Percentiles rank a stretch among this genome's conserved stretches.
Evolutionary conservation across 2,888 invertebrate species (phyloP).

Genomic region (Seira sanloemensis): DNA sequence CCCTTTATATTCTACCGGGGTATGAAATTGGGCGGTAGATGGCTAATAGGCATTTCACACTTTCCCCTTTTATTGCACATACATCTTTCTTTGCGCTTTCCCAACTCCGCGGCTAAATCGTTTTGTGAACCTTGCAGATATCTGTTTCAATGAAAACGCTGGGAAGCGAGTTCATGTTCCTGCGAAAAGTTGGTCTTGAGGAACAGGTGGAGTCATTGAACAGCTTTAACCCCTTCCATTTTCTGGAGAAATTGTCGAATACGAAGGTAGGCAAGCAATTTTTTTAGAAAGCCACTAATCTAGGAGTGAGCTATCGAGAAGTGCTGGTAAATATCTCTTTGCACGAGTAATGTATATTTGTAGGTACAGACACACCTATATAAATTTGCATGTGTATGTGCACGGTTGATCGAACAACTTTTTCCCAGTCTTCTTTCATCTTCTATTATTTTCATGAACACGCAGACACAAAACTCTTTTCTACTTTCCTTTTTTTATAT

Average conservation of each 20-base stretch:
- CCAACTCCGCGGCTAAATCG: no score
- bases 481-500: constrained; percentile 14
- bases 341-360: no score
- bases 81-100: constrained; percentile 58
- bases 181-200: constrained; percentile 83
- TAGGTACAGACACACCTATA: no score
- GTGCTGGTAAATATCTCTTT: no score
- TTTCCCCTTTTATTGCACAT: not conserved
- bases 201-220: constrained; percentile 82
- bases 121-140: constrained; percentile 77
- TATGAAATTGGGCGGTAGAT: no score
- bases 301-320: no score
- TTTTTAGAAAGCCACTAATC: no score
- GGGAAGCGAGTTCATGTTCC: constrained; percentile 91
- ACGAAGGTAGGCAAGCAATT: constrained; percentile 81
- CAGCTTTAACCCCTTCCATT: constrained; percentile 83
- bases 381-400: no score
- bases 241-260: constrained; percentile 84
- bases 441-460: constrained; percentile 14
- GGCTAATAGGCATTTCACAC: not conserved
- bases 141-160: constrained; percentile 85
- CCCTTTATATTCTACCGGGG: not conserved
- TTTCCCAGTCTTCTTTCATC: constrained; percentile 47
- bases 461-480: constrained; percentile 3
- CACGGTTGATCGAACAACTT: not conserved